Evolutionary conservation across 2,113 vertebrate species (phyloP), one percentile per base, ranked within the genome.

Genomic region (Silurus asotus): DNA sequence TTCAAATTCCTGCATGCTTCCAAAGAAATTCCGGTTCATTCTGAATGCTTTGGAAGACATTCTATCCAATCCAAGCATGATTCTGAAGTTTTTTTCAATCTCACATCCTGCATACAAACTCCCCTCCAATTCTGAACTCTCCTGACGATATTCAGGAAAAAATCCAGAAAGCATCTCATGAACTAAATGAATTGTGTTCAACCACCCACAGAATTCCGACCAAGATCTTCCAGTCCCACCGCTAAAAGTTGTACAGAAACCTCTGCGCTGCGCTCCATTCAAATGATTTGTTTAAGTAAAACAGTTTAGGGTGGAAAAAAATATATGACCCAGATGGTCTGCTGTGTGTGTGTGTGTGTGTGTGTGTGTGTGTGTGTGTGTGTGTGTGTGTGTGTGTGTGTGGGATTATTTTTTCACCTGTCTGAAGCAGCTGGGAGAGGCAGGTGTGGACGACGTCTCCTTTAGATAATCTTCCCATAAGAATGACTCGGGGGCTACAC

Each of bases 401-500:
- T 1, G 19, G 45, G 10, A 55, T 55, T 15, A 25, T 77, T 78
- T 56, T 79, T 28, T 80, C 28, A 99, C 97, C 97, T 99, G 98
- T 95, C 95, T 96, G 90, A 98, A 99, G 92, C 93, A 99, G 88
- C 95, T 94, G 0, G 95, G 89, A 86, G 97, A 96, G 82, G 97
- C 97, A 61, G 96, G 95, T 83, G 91, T 8, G 17, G 97, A 95
- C 49, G 95, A 96, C 49, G 96, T 97, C 92, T 97, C 96, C 93
- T 97, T 96, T 85, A 99, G 95, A 91, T 99, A 99, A 75, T 95
- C 94, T 87, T 97, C 96, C 97, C 98, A 99, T 80, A 93, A 95
- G 93, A 99, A 99, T 37, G 94, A 87, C 85, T 97, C 97, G 96
- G 87, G 84, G 90, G 90, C 86, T 91, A 90, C 84, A 77, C 23